These are phyloP conservation scores for Drosophila dives DNA, from an alignment of 2,888 invertebrate species.

Conservation along the genomic window DNA sequence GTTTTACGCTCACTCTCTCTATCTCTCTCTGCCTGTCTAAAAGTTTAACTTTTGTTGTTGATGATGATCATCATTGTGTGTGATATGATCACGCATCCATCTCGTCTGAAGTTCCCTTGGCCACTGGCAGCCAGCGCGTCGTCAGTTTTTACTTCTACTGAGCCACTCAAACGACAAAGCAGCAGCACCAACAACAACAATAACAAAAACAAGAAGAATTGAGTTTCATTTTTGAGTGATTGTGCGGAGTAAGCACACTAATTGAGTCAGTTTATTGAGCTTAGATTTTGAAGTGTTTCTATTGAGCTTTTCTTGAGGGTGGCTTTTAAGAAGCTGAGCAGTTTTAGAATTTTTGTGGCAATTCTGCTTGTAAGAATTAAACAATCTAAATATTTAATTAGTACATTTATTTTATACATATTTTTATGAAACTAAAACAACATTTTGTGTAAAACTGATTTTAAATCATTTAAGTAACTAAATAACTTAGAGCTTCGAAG, in stretches of 20 bases:
- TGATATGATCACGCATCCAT: slow-evolving; percentile 69
- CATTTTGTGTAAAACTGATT: background rate
- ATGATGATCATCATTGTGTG: slow-evolving; percentile 48
- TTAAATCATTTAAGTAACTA: background rate
- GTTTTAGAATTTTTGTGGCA: background rate
- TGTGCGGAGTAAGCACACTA: slow-evolving; percentile 10
- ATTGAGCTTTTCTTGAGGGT: slow-evolving; percentile 31
- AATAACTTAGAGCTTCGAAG: background rate
- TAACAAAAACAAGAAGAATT: slow-evolving; percentile 21
- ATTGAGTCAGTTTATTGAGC: slow-evolving; percentile 46
- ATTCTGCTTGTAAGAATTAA: background rate
- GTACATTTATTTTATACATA: background rate
- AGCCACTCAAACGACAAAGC: slow-evolving; percentile 4
- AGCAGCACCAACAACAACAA: slow-evolving; percentile 4
- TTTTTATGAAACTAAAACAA: background rate
- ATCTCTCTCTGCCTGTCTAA: slow-evolving; percentile 33
- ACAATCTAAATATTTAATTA: background rate
- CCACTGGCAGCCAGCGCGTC: slow-evolving; percentile 76
- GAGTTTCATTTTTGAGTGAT: slow-evolving; percentile 39
- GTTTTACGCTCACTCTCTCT: background rate
- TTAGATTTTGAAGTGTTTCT: background rate
- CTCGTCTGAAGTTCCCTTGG: slow-evolving; percentile 72
- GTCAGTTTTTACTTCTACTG: slow-evolving; percentile 59
- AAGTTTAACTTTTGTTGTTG: slow-evolving; percentile 66
- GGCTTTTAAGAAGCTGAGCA: slow-evolving; percentile 33